phyloP scores from a whole-genome alignment of 2,797 vertebrate species.

The Sebastolobus alascanus region DNA sequence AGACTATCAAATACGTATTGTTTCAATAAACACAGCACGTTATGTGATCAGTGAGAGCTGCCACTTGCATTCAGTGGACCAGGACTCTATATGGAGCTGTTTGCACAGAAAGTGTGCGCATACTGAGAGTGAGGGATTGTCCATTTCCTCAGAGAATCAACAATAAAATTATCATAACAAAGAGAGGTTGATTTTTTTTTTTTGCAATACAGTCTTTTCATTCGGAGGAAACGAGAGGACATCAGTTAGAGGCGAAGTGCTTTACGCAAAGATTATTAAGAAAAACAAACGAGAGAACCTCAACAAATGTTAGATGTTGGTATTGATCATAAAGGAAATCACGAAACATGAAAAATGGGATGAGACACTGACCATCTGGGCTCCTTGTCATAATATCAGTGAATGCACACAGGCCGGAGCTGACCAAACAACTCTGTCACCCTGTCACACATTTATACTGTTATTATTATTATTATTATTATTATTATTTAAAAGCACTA shows the following conservation, averaged over 20 bases:
- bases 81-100: constrained; percentile 76
- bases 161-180: constrained; percentile 88
- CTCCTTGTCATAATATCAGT: constrained; percentile 31
- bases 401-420: constrained; percentile 37
- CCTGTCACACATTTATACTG: constrained; percentile 19
- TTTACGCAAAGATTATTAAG: constrained; percentile 58
- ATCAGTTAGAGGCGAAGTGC: constrained; percentile 64
- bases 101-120: constrained; percentile 80
- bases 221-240: constrained; percentile 66
- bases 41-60: constrained; percentile 78
- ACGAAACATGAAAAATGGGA: constrained; percentile 48
- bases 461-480: constrained; percentile 55
- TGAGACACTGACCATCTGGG: constrained; percentile 43
- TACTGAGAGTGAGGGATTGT: constrained; percentile 75
- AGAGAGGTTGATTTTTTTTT: constrained; percentile 76
- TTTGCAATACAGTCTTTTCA: constrained; percentile 69
- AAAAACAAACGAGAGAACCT: constrained; percentile 56
- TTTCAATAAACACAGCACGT: constrained; percentile 74
- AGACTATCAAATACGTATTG: constrained; percentile 65
- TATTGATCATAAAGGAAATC: constrained; percentile 76
- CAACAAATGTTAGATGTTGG: constrained; percentile 57
- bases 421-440: constrained; percentile 37
- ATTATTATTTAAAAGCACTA: constrained; percentile 50
- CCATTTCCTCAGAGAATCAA: constrained; percentile 82
- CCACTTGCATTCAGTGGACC: constrained; percentile 73